phyloP scores from a whole-genome alignment of 2,797 vertebrate species.

The Hydrocynus forskahlii region DNA sequence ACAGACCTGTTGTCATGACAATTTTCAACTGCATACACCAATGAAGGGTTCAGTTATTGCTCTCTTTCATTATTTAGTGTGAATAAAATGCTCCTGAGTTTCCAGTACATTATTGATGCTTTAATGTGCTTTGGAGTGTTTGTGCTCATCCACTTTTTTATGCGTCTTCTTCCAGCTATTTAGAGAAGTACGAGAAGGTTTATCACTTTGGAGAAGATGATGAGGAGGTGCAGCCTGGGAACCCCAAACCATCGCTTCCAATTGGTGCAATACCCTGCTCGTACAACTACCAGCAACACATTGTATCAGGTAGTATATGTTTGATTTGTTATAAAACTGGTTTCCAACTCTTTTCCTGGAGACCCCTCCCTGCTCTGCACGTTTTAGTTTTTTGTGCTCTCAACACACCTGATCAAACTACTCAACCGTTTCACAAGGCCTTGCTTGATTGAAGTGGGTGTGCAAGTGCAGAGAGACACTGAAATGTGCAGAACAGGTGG shows the following conservation, averaged over 20 bases:
- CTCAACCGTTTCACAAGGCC: too few relatives aligned
- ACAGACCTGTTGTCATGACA: neutral
- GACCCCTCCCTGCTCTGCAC: too few relatives aligned
- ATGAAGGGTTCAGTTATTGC: neutral
- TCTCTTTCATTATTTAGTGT: neutral
- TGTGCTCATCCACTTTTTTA: neutral
- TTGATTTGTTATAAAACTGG: too few relatives aligned
- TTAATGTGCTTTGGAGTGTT: neutral
- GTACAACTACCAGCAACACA: slow-evolving; percentile 99
- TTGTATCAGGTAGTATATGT: slow-evolving; percentile 85
- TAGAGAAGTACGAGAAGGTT: slow-evolving; percentile 99
- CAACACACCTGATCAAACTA: too few relatives aligned
- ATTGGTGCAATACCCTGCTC: slow-evolving; percentile 98
- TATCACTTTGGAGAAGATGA: slow-evolving; percentile 99
- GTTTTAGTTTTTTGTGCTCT: too few relatives aligned
- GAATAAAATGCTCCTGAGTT: slow-evolving; percentile 7
- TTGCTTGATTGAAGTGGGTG: too few relatives aligned
- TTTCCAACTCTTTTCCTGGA: too few relatives aligned
- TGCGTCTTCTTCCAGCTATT: slow-evolving; percentile 77
- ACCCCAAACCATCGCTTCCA: slow-evolving; percentile 95
- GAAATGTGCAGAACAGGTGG: too few relatives aligned
- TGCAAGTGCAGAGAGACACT: too few relatives aligned
- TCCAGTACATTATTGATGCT: neutral
- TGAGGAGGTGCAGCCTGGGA: slow-evolving; percentile 95
- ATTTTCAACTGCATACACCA: neutral